Conservation (phyloP, 2,797 vertebrate species). For the Syndactyla subalaris region DNA sequence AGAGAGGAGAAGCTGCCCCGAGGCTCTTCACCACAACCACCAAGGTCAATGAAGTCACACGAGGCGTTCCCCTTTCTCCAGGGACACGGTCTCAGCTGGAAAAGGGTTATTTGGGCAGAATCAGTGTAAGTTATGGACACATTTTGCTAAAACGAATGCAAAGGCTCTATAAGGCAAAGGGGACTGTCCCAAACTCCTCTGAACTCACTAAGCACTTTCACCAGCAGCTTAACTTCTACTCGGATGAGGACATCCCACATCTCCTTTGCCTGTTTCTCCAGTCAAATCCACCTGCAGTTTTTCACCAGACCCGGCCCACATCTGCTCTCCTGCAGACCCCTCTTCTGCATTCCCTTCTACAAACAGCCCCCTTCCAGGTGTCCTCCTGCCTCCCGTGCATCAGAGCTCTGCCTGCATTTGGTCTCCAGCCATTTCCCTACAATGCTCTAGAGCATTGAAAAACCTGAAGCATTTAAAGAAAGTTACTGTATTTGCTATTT, state of each 20-base stretch:
- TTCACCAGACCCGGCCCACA: not conserved
- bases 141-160: not conserved
- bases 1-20: not conserved
- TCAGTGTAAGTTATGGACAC: not conserved
- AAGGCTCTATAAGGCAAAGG: not conserved
- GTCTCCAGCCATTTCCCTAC: fast-evolving
- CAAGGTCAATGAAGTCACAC: not conserved
- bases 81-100: not conserved
- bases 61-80: not conserved
- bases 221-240: too few species aligned
- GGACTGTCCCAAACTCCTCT: not conserved
- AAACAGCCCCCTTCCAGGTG: not conserved
- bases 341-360: not conserved
- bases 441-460: fast-evolving
- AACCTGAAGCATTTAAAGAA: not conserved
- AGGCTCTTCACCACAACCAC: not conserved
- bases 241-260: too few species aligned
- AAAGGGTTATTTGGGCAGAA: too few species aligned
- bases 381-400: fast-evolving
- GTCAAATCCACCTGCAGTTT: not conserved
- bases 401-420: not conserved
- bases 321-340: not conserved
- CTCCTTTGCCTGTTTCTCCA: not conserved
- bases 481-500: not conserved
- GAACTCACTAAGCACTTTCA: not conserved